Percentiles rank a stretch among this genome's conserved stretches.
These are phyloP conservation scores for Eilema griseolum DNA, from an alignment of 2,888 invertebrate species.

Conservation along the genomic window DNA sequence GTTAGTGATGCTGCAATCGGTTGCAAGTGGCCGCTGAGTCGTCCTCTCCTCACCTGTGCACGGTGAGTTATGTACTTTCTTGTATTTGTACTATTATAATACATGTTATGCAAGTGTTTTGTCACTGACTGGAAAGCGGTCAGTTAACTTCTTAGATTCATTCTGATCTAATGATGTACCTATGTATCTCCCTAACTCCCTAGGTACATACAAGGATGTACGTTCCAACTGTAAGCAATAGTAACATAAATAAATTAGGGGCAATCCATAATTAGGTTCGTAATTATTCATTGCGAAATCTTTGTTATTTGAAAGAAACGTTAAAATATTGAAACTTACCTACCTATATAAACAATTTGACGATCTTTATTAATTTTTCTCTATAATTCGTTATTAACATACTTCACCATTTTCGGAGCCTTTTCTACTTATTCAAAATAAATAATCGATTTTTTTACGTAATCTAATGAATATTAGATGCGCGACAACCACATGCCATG, in stretches of 20 bases:
- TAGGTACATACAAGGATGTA: constrained; percentile 8
- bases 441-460: neutral
- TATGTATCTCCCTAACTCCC: too few relatives aligned
- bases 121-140: constrained; percentile 48
- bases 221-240: neutral
- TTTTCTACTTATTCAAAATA: neutral
- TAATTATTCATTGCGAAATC: neutral
- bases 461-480: neutral
- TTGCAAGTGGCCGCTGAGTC: constrained; percentile 62
- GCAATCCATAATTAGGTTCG: neutral
- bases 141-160: constrained; percentile 23
- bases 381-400: too few relatives aligned
- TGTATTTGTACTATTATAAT: constrained; percentile 41
- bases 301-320: neutral
- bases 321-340: too few relatives aligned
- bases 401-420: too few relatives aligned
- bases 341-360: too few relatives aligned
- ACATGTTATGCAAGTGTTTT: constrained; percentile 61
- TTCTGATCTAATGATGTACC: constrained; percentile 16
- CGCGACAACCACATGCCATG: too few relatives aligned
- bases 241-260: neutral
- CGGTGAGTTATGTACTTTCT: constrained; percentile 62
- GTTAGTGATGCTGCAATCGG: constrained; percentile 72
- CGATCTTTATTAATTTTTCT: too few relatives aligned
- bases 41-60: constrained; percentile 61